Evolutionary conservation across 2,797 vertebrate species (phyloP).

Genomic region (Heliangelus exortis): DNA sequence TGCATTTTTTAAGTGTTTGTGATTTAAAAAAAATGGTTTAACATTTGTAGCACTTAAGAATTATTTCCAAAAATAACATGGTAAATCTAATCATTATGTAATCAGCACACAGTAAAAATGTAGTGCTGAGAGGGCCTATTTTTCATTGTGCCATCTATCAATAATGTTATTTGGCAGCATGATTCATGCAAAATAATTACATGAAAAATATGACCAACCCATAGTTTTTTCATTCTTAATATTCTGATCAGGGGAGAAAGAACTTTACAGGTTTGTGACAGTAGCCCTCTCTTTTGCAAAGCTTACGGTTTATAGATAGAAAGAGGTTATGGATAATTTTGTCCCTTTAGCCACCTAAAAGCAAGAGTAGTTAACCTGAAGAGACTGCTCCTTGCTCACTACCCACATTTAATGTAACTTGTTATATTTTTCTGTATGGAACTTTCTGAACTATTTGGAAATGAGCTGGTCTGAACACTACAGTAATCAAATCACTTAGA

Average conservation of each 20-base stretch:
- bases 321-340: background rate
- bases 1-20: slow-evolving; percentile 70
- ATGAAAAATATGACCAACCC: background rate
- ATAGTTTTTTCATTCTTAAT: background rate
- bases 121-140: background rate
- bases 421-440: background rate
- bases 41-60: slow-evolving; percentile 37
- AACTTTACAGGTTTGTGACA: background rate
- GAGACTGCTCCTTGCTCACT: background rate
- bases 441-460: background rate
- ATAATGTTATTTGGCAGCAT: background rate
- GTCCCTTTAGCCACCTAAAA: background rate
- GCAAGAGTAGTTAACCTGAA: background rate
- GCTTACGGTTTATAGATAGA: background rate
- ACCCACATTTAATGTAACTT: background rate
- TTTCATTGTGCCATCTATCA: background rate
- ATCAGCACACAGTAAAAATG: background rate
- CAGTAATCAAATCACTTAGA: background rate
- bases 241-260: background rate
- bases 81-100: slow-evolving; percentile 37
- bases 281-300: background rate
- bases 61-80: slow-evolving; percentile 33
- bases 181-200: background rate
- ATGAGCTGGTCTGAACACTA: background rate
- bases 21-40: slow-evolving; percentile 59